Base-by-base conservation (phyloP, 2,113 vertebrate species). In the Murina feae region DNA sequence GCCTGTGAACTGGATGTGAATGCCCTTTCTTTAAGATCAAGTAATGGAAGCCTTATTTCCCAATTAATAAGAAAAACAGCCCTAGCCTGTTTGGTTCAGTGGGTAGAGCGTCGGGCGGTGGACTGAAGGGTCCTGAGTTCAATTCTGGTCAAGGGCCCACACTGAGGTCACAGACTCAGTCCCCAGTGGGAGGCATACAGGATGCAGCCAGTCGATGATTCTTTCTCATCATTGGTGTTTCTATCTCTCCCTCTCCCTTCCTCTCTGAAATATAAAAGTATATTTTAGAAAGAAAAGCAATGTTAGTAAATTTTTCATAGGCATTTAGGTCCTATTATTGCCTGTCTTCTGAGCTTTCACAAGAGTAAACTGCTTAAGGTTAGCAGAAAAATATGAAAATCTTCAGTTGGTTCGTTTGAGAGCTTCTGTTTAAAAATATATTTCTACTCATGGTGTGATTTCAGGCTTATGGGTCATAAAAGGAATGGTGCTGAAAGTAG, bases 381-480 rank as follows among this genome's bases (percentile, higher is more conserved):
- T 94, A 81, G n/a, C 30, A 86, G 80, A 78, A 94, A 90, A 95
- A 75, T 17, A n/a, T 90, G 91, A 81, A 92, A 90, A 63, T 81
- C 55, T 49, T 86, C 21, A 81, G 25, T 47, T 86, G 55, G 69
- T 97, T 95, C 85, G 37, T 78, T 76, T 90, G 44, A 92, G 21
- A 81, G 21, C 81, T 87, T 90, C 28, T 58, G 81, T 96, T 90
- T 92, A 72, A 74, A 96, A 91, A 55, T 86, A 42, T 47, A 30
- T 37, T 83, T 81, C 49, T 84, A 1, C 42, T n/a, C 17, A 37
- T 80, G 12, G 17, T 86, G 44, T 88, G 63, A 86, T 75, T 96
- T 95, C 69, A 60, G 78, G 20, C 37, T 72, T 80, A 1, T 85
- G 37, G 80, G 2, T 89, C 55, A 88, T 94, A 79, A 82, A 84